Base-by-base conservation (phyloP, 2,113 vertebrate genomes). In the Muntiacus muntjak region DNA sequence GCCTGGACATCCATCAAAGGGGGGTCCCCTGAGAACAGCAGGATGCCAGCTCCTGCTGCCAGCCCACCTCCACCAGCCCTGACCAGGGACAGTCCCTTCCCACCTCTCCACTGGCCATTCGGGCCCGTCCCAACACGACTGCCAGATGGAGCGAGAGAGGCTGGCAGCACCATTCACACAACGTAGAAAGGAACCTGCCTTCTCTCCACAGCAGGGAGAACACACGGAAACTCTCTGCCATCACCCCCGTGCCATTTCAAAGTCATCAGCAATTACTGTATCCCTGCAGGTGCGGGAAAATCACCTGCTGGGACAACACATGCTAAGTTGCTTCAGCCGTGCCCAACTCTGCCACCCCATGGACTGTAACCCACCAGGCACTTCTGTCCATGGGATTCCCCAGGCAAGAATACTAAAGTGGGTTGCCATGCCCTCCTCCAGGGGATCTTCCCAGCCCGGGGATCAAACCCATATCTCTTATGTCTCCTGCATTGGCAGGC, bases 1-100 rank as follows among this genome's bases (percentile, higher is more conserved):
- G 45, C 90, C 79, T 0, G 0, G 43, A 86, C 93, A 97, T 98
- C 94, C 98, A 97, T 98, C 98, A 97, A 90, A 95, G 54, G 30
- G 91, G 81, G 8, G 79, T 84, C 94, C 82, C 86, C 40, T 0
- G 81, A 90, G 93, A 76, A 71, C 43, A 58, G 85, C 67, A 40
- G 78, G 58, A 36, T 25, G 60, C 67, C 92, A 74, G 60, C 76
- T 94, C 91, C 79, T 30, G 30, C 71, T 8, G 33, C 64, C 94
- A 85, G 15, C 82, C 62, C 81, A 64, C 50, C 78, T 95, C 57
- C 1, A 36, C 57, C 36, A 30, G 52, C 23, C 81, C 81, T 90
- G 79, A 90, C 58, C 58, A 71, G 12, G 78, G 5, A 40, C 13
- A 36, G 89, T 82, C 60, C 76, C 87, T 55, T 40, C 28, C 55